Conservation (phyloP, 2,888 invertebrate genomes). For the Noctua janthe region DNA sequence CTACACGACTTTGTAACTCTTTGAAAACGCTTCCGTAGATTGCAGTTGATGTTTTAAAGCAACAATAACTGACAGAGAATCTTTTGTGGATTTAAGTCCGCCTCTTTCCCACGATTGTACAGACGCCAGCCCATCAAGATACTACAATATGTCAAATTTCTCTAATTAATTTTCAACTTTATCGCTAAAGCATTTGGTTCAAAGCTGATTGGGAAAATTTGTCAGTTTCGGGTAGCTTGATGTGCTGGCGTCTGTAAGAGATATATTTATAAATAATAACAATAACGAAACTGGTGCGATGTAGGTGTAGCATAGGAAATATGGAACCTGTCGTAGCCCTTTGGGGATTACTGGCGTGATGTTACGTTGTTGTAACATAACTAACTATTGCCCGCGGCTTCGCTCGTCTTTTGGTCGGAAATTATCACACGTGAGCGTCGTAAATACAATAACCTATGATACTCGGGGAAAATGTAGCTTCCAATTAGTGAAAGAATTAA, state of each 20-base stretch:
- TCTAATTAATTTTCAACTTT: too few relatives aligned
- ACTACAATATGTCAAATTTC: too few relatives aligned
- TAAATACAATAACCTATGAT: not conserved
- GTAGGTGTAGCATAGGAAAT: not conserved
- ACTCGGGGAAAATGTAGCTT: not conserved
- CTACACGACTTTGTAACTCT: not conserved
- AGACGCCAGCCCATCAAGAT: too few relatives aligned
- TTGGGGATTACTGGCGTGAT: not conserved
- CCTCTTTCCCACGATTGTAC: too few relatives aligned
- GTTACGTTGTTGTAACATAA: not conserved
- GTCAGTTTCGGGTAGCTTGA: too few relatives aligned
- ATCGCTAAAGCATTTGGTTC: too few relatives aligned
- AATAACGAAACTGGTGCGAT: not conserved
- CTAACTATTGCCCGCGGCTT: not conserved
- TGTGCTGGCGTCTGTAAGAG: too few relatives aligned
- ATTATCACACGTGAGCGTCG: not conserved
- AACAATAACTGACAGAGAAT: not conserved
- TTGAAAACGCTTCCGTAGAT: not conserved
- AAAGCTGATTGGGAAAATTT: too few relatives aligned
- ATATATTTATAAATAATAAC: not conserved
- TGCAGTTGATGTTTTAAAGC: not conserved
- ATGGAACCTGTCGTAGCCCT: not conserved
- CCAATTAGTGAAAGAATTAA: not conserved
- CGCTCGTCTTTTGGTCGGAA: not conserved
- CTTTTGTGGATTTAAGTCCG: not conserved